Evolutionary conservation across 2,888 invertebrate genomes (phyloP), one percentile per base, ranked within the genome.

Genomic region (Alentia gelatinosa): DNA sequence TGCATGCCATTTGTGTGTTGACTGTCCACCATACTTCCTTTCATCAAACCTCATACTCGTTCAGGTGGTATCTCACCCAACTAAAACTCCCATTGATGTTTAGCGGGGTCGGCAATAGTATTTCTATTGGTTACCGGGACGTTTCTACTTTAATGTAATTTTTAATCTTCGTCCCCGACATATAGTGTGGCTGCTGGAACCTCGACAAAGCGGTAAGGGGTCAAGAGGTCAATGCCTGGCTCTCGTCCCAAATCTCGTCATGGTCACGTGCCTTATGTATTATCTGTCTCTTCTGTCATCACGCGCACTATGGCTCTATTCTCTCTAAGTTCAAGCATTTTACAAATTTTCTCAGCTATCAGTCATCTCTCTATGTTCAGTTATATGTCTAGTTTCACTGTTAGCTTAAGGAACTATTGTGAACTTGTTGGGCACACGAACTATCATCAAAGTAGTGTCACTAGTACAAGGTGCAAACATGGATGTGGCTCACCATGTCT

Each of bases 201-300:
- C 39, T 79, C n/a, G 79, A 79, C 79, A 79, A 79, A 39, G 12
- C 79, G 79, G 79, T 79, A 79, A 79, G 79, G 79, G 79, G 35
- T 68, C 68, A 68, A 1, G 68, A 68, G 30, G 68, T 30, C 30
- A 0, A 12, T 19, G 19, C 47, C 47, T 47, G 47, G 5, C 30
- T 68, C 30, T 30, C 33, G 30, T 26, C 68, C 68, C 68, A 26
- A 63, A 68, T 15, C 68, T 68, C 26, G n/a, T 9, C n/a, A 9
- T 56, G 56, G 56, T 56, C 56, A 19, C 19, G 56, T 56, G 56
- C 56, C 56, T 56, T 68, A 30, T 68, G 26, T 68, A 26, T 68
- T 30, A 30, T 30, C 68, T 30, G 26, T 68, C 30, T 30, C 30
- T 30, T 68, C 68, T 68, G 26, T 26, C 30, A 68, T 19, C 68